Evolutionary conservation across 2,888 invertebrate genomes (phyloP), one percentile per base, ranked within the genome.

Genomic region (Maniola hyperantus): DNA sequence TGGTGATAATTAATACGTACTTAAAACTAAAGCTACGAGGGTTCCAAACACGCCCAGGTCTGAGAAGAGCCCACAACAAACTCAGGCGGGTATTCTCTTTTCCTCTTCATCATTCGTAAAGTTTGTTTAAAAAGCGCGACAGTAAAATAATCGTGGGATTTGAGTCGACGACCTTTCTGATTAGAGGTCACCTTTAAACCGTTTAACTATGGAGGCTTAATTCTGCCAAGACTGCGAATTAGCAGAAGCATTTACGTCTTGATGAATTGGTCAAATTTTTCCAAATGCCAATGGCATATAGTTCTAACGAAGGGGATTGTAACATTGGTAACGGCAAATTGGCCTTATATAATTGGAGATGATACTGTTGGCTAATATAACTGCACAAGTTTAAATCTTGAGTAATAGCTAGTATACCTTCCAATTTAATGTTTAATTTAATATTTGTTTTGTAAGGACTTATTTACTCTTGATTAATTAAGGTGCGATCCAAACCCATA

Each of bases 211-310:
- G 8, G 7, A 39, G 39, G 39, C 39, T 48, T 11, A 20, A 20
- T 50, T 20, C 10, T 11, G 4, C 13, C 8, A 6, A 36, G 34
- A 54, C 7, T 54, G 8, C 2, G 13, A 54, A 36, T 55, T 11
- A 11, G 11, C 20, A 48, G 8, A 48, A 48, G 15, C 48, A 26
- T 58, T 58, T 20, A 58, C 20, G 46, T 46, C 63, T 39, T 65
- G 44, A 59, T 60, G 20, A 44, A 65, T 65, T 46, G 44, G 59
- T 59, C 53, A 44, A 42, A 44, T 44, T 53, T 59, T 46, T 65
- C 34, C 53, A 65, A 65, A 65, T 60, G 65, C 42, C 65, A 65
- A 46, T 36, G 11, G 57, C 48, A 61, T 11, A 39, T 18, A 46
- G 46, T 58, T 44, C 8, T 10, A 33, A n/a, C n/a, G n/a, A n/a